These are phyloP conservation scores for Drosophila glabriapex DNA, from an alignment of 2,888 invertebrate genomes.

Conservation along the genomic window DNA sequence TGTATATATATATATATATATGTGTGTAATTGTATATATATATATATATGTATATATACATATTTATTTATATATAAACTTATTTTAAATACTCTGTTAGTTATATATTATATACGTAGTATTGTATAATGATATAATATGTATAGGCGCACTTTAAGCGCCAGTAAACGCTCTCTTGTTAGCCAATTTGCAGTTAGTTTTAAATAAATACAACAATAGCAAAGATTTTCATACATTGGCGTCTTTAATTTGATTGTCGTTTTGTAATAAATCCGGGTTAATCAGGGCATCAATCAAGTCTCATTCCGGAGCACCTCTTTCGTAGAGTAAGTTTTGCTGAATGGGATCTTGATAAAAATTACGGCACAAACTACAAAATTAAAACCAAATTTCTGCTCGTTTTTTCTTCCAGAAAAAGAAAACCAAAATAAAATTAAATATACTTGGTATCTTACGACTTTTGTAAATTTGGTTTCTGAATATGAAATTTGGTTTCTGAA, in stretches of 20 bases:
- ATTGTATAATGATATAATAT: conserved; percentile 2
- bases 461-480: neutral
- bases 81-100: conserved; percentile 39
- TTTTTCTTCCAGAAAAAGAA: neutral
- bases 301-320: neutral
- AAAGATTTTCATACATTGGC: neutral
- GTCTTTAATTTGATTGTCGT: neutral
- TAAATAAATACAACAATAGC: conserved; percentile 56
- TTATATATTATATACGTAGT: neutral
- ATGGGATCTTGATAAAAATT: neutral
- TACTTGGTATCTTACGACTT: neutral
- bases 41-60: neutral
- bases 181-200: conserved; percentile 66
- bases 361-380: neutral
- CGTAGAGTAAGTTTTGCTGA: neutral
- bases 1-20: conserved; percentile 9
- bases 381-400: neutral
- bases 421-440: neutral
- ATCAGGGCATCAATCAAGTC: neutral
- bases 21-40: neutral
- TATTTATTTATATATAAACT: conserved; percentile 12
- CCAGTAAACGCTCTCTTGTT: conserved; percentile 47
- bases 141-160: conserved; percentile 2
- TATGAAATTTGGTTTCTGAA: neutral
- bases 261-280: neutral